Percentiles rank a stretch among this genome's conserved stretches.
phyloP scores from a whole-genome alignment of 2,113 vertebrate genomes.

The Columba livia region DNA sequence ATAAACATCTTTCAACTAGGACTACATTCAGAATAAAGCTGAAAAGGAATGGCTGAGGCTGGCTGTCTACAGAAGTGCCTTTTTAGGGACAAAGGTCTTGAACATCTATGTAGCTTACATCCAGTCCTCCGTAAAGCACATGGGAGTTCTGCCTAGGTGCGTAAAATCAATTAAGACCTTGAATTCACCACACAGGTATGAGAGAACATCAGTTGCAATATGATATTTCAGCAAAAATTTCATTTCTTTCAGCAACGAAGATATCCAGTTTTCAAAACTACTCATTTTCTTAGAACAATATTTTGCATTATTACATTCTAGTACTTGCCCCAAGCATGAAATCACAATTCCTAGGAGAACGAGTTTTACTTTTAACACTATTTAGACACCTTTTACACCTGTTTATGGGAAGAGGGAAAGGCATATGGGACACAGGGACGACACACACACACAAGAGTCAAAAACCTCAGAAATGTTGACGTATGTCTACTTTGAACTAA shows the following conservation, averaged over 20 bases:
- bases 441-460: not conserved
- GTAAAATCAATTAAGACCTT: not conserved
- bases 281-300: not conserved
- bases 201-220: not conserved
- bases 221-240: not conserved
- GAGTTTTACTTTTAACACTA: not conserved
- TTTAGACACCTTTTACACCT: not conserved
- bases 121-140: not conserved
- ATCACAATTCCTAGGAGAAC: not conserved
- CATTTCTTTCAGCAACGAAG: not conserved
- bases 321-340: not conserved
- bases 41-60: not conserved
- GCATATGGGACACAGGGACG: fast-evolving
- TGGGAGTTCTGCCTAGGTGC: not conserved
- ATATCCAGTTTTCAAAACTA: not conserved
- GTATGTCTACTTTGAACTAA: not conserved
- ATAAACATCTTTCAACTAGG: not conserved
- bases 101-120: not conserved
- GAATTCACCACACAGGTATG: not conserved
- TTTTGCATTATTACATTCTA: not conserved
- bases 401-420: not conserved
- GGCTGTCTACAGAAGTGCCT: not conserved
- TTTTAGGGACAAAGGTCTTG: not conserved
- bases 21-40: not conserved
- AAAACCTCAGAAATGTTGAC: not conserved